phyloP scores from a whole-genome alignment of 2,888 invertebrate genomes.

The Rhamnusium bicolor region DNA sequence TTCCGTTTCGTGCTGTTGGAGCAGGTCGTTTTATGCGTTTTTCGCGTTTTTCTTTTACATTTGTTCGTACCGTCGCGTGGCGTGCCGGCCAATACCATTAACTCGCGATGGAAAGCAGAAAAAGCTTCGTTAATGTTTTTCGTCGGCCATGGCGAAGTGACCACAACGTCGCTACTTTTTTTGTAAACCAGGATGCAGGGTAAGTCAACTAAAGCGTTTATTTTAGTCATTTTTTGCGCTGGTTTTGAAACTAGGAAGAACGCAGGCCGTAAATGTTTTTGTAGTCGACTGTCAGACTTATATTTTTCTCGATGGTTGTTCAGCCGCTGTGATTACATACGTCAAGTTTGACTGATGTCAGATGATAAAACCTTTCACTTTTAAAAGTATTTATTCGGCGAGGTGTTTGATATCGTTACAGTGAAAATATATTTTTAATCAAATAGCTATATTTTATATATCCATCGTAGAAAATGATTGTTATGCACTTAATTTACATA shows the following conservation, averaged over 20 bases:
- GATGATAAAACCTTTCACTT: too few relatives aligned
- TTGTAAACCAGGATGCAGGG: not conserved
- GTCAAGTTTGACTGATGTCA: not conserved
- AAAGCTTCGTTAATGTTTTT: conserved; percentile 16
- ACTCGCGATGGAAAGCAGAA: not conserved
- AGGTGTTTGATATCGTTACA: too few relatives aligned
- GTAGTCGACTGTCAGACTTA: not conserved
- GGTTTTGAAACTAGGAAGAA: not conserved
- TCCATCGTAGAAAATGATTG: too few relatives aligned
- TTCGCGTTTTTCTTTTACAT: conserved; percentile 17
- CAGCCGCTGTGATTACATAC: not conserved
- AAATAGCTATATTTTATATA: too few relatives aligned
- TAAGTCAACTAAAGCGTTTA: conserved; percentile 2
- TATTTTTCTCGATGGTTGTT: not conserved
- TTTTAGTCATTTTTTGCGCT: not conserved
- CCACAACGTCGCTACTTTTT: not conserved
- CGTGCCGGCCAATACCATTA: not conserved
- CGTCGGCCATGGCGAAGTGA: conserved; percentile 1
- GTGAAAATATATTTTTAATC: too few relatives aligned
- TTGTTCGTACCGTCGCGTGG: not conserved
- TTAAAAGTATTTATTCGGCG: not conserved
- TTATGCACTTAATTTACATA: too few relatives aligned
- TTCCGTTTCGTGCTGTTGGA: conserved; percentile 28
- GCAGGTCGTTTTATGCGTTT: conserved; percentile 35
- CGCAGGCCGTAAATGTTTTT: not conserved